phyloP scores from a whole-genome alignment of 53 echinoderm and acorn worm species.

The Antedon mediterranea region DNA sequence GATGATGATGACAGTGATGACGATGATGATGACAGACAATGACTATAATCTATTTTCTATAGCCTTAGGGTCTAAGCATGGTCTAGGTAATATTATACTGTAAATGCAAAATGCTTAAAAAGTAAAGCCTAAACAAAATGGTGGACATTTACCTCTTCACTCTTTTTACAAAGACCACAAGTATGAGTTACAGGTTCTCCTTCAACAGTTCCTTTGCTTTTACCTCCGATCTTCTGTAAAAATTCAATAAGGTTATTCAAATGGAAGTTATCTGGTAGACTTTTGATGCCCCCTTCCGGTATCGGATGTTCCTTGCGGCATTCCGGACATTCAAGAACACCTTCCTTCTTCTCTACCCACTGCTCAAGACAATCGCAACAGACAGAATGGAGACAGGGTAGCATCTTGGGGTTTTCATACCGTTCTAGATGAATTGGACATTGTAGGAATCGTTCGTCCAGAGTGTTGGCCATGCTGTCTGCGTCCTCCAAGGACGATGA shows the following conservation, averaged over 20 bases:
- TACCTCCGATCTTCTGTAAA: background rate
- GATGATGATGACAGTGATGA: too few species aligned
- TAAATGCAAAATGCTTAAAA: too few species aligned
- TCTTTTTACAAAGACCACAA: background rate
- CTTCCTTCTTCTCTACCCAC: constrained; percentile 6
- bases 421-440: constrained; percentile 11
- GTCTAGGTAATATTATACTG: too few species aligned
- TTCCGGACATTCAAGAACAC: constrained; percentile 5
- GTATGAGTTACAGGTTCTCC: background rate
- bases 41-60: too few species aligned
- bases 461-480: background rate
- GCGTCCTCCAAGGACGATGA: background rate
- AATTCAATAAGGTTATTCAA: constrained; percentile 10
- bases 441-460: constrained; percentile 8
- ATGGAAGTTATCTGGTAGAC: constrained; percentile 13
- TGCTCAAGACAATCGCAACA: constrained; percentile 4
- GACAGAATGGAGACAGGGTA: constrained; percentile 11
- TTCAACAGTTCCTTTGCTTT: background rate
- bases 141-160: background rate
- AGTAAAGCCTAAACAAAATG: too few species aligned
- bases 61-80: too few species aligned
- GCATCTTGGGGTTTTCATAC: constrained; percentile 13
- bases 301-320: constrained; percentile 9
- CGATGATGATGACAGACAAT: too few species aligned
- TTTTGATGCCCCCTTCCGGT: constrained; percentile 3